Conservation (phyloP, 1,140 invertebrate species). For the Pogonomyrmex californicus region DNA sequence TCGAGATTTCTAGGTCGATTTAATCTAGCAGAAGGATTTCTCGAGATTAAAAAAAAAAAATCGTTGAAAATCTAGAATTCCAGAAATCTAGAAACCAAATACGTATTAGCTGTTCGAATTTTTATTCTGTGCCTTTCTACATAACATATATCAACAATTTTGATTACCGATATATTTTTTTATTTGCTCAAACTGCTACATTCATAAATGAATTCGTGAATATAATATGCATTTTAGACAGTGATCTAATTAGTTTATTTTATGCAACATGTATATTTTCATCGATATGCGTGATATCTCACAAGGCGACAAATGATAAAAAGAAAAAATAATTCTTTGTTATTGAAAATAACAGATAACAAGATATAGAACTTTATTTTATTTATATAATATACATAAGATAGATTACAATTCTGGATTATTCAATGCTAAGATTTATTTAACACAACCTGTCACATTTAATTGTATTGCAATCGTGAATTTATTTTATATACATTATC, state of each 20-base stretch:
- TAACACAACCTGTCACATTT: neutral
- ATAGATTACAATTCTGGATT: slow-evolving; percentile 14
- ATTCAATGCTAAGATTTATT: neutral
- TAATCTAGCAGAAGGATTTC: neutral
- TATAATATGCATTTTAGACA: neutral
- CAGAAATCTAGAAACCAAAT: neutral
- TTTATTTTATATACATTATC: neutral
- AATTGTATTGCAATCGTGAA: slow-evolving; percentile 6
- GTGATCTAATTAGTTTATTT: neutral
- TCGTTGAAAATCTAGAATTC: slow-evolving; percentile 9
- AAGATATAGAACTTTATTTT: slow-evolving; percentile 5
- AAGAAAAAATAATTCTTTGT: neutral
- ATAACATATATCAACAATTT: slow-evolving; percentile 4
- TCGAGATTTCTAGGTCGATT: neutral
- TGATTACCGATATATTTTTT: neutral
- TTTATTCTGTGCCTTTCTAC: slow-evolving; percentile 18
- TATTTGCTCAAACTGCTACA: slow-evolving; percentile 10
- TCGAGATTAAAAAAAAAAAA: neutral
- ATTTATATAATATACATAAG: neutral
- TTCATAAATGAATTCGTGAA: neutral
- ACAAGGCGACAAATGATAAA: neutral
- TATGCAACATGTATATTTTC: neutral
- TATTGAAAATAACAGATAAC: neutral
- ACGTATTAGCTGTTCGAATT: neutral
- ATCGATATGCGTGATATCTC: neutral